Conservation (phyloP, 2,113 vertebrate species). For the Erythrocercus mccallii region DNA sequence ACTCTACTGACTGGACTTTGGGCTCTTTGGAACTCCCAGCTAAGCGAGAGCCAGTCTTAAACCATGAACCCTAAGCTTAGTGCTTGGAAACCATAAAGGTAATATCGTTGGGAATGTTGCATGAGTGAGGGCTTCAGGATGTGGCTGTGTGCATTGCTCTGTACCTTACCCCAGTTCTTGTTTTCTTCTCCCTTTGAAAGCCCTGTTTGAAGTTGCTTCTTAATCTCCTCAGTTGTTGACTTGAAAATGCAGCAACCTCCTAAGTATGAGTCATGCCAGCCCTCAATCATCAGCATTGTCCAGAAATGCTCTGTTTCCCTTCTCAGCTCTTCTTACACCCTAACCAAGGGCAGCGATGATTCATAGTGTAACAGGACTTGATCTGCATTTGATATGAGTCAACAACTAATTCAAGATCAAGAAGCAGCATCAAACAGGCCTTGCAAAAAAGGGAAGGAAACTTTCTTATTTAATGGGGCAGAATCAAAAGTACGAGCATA, state of each 20-base stretch:
- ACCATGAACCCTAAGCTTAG: neutral
- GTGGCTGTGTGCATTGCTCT: neutral
- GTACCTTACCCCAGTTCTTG: neutral
- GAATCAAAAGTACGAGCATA: neutral
- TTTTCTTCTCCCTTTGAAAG: conserved; percentile 25
- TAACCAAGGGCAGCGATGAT: conserved; percentile 25
- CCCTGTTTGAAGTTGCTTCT: conserved; percentile 5
- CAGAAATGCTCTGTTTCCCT: conserved; percentile 25
- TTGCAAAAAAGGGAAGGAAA: neutral
- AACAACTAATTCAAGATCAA: conserved; percentile 25
- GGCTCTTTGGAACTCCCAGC: neutral
- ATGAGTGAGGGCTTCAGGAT: neutral
- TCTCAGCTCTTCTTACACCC: conserved; percentile 1
- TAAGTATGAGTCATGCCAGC: conserved; percentile 31
- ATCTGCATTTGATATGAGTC: conserved; percentile 41
- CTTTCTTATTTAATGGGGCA: neutral
- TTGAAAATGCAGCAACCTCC: conserved; percentile 9
- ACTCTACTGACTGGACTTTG: neutral
- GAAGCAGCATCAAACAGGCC: neutral
- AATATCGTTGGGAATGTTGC: neutral
- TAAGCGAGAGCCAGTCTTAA: neutral
- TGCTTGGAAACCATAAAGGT: neutral
- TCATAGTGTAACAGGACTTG: conserved; percentile 5
- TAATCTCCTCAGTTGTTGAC: neutral
- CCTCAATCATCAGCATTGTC: conserved; percentile 36